Evolutionary conservation across 2,888 invertebrate species (phyloP).

Genomic region (Microctonus brassicae): DNA sequence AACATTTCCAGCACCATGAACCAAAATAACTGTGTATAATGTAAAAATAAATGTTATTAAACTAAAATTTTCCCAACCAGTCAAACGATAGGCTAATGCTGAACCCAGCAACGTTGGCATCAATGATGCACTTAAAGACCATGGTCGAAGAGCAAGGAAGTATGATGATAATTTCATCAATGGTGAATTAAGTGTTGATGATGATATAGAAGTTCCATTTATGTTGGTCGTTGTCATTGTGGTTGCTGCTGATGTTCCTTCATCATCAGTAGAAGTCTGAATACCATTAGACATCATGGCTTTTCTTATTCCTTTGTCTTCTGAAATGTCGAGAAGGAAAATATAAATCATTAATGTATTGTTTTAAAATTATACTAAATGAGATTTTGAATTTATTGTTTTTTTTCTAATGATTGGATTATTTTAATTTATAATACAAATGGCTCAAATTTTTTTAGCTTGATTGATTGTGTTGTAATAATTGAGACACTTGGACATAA

Average conservation of each 20-base stretch:
- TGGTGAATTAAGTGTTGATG: conserved; percentile 67
- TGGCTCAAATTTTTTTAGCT: too few relatives aligned
- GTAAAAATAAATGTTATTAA: conserved; percentile 85
- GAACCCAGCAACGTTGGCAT: conserved; percentile 93
- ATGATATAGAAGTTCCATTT: conserved; percentile 44
- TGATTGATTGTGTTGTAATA: too few relatives aligned
- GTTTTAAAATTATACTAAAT: too few relatives aligned
- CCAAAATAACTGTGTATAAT: conserved; percentile 87
- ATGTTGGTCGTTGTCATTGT: conserved; percentile 40
- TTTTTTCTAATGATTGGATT: too few relatives aligned
- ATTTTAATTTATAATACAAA: too few relatives aligned
- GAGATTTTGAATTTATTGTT: too few relatives aligned
- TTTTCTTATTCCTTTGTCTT: neutral
- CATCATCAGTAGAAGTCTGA: conserved; percentile 41
- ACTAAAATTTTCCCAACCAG: conserved; percentile 82
- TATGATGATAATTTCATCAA: conserved; percentile 91
- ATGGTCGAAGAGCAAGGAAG: conserved; percentile 89
- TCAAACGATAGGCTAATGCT: conserved; percentile 87
- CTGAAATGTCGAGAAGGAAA: too few relatives aligned
- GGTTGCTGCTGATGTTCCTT: conserved; percentile 33
- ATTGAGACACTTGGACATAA: too few relatives aligned
- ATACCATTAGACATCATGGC: conserved; percentile 59
- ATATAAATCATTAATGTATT: too few relatives aligned
- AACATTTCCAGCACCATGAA: conserved; percentile 96
- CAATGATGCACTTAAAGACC: conserved; percentile 93